Base-by-base conservation (phyloP, 2,797 vertebrate genomes). In the Urophycis tenuis region DNA sequence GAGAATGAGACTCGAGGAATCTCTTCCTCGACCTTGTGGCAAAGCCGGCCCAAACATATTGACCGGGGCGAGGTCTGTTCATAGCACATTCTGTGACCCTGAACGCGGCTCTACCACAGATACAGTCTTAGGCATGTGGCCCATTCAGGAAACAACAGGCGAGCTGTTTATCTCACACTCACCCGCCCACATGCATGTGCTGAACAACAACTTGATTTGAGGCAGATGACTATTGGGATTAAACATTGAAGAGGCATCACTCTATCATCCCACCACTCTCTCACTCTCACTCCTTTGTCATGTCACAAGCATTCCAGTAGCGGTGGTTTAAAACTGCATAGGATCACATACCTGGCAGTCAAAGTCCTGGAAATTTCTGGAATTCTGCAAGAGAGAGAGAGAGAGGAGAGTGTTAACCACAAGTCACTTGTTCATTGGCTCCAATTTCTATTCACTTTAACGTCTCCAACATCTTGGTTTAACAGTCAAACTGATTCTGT, bases 281-380 rank as follows among this genome's bases (percentile, higher is more conserved):
- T 49, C 72, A n/a, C 45, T 4, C 14, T 32, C 19, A 53, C 31
- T 75, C 67, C 73, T 31, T 25, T 34, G 69, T 33, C 67, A 30
- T 32, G 69, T 14, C 25, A 74, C 33, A 0, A 32, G 30, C 72
- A 72, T 8, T 17, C 64, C 49, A 31, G 29, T 77, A 75, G 73
- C 19, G 75, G 3, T 30, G 72, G 22, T 12, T n/a, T 76, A 69
- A 31, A 30, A 69, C 12, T 31, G 31, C 15, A 71, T 25, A 32
- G 30, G 8, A 77, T 36, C 29, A 88, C 95, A 95, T 92, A 98
- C 96, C 95, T 97, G 96, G 88, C 96, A 98, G 92, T 97, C 95
- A 70, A 98, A 97, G 89, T 97, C 96, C 86, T 98, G 96, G 89
- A 98, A 97, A 89, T 96, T 97, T 80, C 94, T 94, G 84, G 95